Conservation (phyloP, 2,888 invertebrate species). For the Tachina grossa region DNA sequence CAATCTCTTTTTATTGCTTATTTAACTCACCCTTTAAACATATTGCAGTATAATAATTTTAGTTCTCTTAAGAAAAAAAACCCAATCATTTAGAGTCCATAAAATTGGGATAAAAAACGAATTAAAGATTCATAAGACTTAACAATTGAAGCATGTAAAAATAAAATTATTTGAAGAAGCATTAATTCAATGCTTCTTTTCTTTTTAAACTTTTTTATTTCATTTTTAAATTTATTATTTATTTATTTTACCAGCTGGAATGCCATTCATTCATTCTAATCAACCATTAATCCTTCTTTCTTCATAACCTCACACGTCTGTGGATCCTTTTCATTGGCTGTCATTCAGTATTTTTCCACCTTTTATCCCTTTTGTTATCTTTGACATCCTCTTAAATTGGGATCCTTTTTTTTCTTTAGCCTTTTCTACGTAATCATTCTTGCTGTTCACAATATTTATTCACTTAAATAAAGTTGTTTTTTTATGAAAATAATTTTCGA, state of each 20-base stretch:
- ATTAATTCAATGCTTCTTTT: too few relatives aligned
- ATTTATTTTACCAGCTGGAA: neutral
- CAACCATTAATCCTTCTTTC: constrained; percentile 14
- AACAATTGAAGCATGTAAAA: too few relatives aligned
- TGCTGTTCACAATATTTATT: constrained; percentile 27
- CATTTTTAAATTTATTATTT: neutral
- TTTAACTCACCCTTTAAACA: too few relatives aligned
- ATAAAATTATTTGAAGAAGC: too few relatives aligned
- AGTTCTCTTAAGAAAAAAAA: too few relatives aligned
- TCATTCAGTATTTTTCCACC: constrained; percentile 21
- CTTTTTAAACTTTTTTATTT: neutral
- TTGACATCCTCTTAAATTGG: constrained; percentile 27
- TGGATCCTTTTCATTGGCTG: constrained; percentile 39
- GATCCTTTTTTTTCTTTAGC: neutral
- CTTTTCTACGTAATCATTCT: constrained; percentile 17
- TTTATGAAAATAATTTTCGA: constrained; percentile 18
- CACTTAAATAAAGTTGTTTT: constrained; percentile 59
- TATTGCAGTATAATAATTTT: too few relatives aligned
- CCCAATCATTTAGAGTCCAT: too few relatives aligned
- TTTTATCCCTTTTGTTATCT: constrained; percentile 25
- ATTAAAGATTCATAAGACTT: neutral
- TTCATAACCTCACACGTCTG: constrained; percentile 24
- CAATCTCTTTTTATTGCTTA: too few relatives aligned
- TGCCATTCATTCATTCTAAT: neutral
- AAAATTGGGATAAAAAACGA: neutral